Evolutionary conservation across 1,140 invertebrate species (phyloP).

Genomic region (Pogonomyrmex barbatus): DNA sequence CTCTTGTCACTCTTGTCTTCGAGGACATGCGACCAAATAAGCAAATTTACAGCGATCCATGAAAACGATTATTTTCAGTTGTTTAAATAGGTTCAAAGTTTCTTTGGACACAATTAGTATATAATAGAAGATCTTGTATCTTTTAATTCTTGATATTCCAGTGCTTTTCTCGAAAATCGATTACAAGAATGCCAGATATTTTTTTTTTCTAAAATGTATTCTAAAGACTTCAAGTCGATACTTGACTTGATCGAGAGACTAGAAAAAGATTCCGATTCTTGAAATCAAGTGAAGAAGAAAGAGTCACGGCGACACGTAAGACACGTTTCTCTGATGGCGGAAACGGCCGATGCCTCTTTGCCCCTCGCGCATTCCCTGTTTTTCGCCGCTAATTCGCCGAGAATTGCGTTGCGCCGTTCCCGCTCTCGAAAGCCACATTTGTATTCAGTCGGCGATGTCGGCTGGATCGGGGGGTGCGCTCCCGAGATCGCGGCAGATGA

Average conservation of each 20-base stretch:
- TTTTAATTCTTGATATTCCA: not conserved
- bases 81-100: conserved; percentile 10
- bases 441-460: conserved; percentile 74
- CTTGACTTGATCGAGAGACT: not conserved
- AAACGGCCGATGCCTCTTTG: not conserved
- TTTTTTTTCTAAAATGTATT: too few species aligned
- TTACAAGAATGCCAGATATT: not conserved
- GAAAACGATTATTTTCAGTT: conserved; percentile 34
- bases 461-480: conserved; percentile 65
- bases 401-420: conserved; percentile 67
- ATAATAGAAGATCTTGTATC: not conserved
- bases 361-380: conserved; percentile 46
- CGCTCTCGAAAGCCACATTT: conserved; percentile 75
- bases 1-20: conserved; percentile 11
- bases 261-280: conserved; percentile 15
- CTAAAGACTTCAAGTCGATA: not conserved
- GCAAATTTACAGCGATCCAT: not conserved
- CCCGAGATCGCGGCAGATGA: conserved; percentile 79
- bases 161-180: not conserved
- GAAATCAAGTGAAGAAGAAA: not conserved
- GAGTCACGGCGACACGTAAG: conserved; percentile 36
- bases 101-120: not conserved
- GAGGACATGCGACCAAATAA: not conserved
- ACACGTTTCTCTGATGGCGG: conserved; percentile 67
- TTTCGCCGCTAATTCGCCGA: conserved; percentile 78